A percentile compares a stretch with the other conserved stretches of the same genome.
These are phyloP conservation scores for Andrena trimmerana DNA, from an alignment of 2,888 invertebrate species.

Conservation along the genomic window DNA sequence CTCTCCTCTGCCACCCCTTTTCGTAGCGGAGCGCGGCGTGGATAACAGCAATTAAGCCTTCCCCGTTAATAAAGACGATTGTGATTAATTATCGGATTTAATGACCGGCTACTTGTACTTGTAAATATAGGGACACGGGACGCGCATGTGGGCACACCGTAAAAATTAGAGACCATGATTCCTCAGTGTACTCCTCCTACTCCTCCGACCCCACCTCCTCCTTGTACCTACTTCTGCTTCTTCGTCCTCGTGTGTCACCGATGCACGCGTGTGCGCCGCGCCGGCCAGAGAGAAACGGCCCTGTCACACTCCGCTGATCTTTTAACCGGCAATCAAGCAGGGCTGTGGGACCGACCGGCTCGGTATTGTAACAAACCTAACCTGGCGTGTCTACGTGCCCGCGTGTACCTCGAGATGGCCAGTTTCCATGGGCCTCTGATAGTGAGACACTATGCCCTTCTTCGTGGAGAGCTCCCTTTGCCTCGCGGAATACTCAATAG, in stretches of 20 bases:
- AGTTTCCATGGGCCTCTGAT: constrained; percentile 11
- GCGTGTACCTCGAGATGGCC: not conserved
- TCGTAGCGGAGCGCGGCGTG: constrained; percentile 75
- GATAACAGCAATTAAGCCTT: constrained; percentile 84
- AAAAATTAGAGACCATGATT: constrained; percentile 84
- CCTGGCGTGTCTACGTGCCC: constrained; percentile 26
- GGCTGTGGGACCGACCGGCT: constrained; percentile 79
- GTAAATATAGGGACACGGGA: constrained; percentile 79
- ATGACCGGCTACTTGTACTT: constrained; percentile 82
- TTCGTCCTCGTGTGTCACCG: constrained; percentile 67
- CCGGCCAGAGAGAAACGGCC: constrained; percentile 76
- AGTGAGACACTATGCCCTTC: not conserved
- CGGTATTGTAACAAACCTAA: constrained; percentile 61
- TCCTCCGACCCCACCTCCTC: constrained; percentile 26
- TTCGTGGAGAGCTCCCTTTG: constrained; percentile 6
- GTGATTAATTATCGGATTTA: constrained; percentile 84
- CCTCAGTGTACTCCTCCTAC: constrained; percentile 67
- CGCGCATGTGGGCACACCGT: constrained; percentile 79
- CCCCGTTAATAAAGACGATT: constrained; percentile 84
- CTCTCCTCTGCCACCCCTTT: constrained; percentile 50
- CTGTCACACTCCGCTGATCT: constrained; percentile 83
- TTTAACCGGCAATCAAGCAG: constrained; percentile 83
- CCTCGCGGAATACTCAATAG: not conserved
- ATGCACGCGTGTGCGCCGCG: constrained; percentile 70
- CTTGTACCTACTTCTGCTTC: constrained; percentile 40